These are phyloP conservation scores for Pungitius pungitius DNA, from an alignment of 2,113 vertebrate species.

Conservation along the genomic window DNA sequence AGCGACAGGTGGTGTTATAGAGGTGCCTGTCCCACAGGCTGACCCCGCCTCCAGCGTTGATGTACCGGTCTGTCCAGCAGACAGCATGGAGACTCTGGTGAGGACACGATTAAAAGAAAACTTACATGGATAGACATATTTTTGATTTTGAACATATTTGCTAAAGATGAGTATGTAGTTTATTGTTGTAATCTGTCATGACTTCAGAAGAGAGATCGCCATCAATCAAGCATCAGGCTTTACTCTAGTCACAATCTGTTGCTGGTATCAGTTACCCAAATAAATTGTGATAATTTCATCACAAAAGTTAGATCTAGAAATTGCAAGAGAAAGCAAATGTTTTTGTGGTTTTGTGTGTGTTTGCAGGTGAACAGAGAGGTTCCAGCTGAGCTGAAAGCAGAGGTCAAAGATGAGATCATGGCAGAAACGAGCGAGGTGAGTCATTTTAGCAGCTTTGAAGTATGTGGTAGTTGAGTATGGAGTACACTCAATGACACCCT, in stretches of 20 bases:
- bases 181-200: background rate
- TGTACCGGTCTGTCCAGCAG: constrained; percentile 30
- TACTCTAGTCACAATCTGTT: background rate
- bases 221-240: background rate
- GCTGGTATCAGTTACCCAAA: background rate
- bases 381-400: constrained; percentile 1
- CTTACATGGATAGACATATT: background rate
- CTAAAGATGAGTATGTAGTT: background rate
- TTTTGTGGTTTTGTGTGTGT: constrained; percentile 3
- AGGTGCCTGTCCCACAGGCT: constrained; percentile 54
- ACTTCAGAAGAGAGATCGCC: background rate
- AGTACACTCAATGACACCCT: background rate
- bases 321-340: background rate
- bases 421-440: constrained; percentile 19
- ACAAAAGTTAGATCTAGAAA: background rate
- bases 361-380: constrained; percentile 35
- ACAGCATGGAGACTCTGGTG: constrained; percentile 41
- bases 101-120: constrained; percentile 5
- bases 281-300: background rate
- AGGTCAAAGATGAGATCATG: constrained; percentile 29
- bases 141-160: background rate
- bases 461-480: background rate
- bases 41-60: constrained; percentile 54
- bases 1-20: constrained; percentile 66
- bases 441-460: background rate